A percentile compares a stretch with the other conserved stretches of the same genome.
Conservation (phyloP, 2,113 vertebrate species). For the Paramisgurnus dabryanus region DNA sequence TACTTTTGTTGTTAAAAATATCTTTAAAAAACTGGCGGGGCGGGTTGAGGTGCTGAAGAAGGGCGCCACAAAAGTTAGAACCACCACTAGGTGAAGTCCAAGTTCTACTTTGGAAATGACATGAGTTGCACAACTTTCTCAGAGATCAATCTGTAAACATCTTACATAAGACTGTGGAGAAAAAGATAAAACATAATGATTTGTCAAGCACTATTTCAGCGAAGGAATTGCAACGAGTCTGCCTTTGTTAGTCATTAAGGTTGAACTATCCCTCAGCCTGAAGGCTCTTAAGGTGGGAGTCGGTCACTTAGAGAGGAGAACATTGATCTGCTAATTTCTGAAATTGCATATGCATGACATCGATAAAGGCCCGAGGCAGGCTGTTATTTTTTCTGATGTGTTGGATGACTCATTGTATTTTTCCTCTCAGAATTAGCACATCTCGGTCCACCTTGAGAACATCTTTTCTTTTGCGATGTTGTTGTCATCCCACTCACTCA, state of each 20-base stretch:
- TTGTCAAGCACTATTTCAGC: constrained; percentile 19
- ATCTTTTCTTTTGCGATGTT: constrained; percentile 8
- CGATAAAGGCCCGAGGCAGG: constrained; percentile 39
- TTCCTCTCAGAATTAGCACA: constrained; percentile 42
- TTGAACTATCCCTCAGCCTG: constrained; percentile 31
- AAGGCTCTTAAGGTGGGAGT: constrained; percentile 47
- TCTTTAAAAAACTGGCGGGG: no score
- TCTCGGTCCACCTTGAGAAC: constrained; percentile 34
- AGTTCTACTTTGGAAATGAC: not conserved
- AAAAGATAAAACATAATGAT: constrained; percentile 25
- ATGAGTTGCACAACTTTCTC: not conserved
- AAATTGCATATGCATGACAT: constrained; percentile 63
- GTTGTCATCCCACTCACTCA: constrained; percentile 26
- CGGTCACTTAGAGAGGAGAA: constrained; percentile 40
- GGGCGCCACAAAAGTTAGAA: no score
- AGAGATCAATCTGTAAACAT: constrained; percentile 23
- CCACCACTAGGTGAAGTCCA: not conserved
- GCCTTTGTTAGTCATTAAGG: constrained; percentile 45
- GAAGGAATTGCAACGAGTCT: not conserved
- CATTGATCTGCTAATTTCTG: constrained; percentile 57
- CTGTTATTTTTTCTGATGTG: constrained; percentile 49
- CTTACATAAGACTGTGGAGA: constrained; percentile 53
- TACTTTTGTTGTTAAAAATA: no score
- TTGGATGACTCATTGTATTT: constrained; percentile 49
- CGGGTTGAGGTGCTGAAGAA: no score